phyloP scores from a whole-genome alignment of 2,113 vertebrate species.

The Pteruthius melanotis region DNA sequence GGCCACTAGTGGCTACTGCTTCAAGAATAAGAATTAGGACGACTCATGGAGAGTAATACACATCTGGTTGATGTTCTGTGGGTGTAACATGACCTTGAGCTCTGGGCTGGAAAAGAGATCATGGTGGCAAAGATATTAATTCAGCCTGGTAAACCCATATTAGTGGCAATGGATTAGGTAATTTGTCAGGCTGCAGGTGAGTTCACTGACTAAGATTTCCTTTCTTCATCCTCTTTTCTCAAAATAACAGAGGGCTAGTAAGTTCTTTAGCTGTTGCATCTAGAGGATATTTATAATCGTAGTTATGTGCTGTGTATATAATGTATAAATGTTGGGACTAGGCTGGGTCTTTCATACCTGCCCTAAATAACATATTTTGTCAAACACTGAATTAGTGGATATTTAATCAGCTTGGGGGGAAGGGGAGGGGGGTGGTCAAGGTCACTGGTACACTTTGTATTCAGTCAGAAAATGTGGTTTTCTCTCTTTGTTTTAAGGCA shows the following conservation, averaged over 20 bases:
- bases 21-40: conserved; percentile 45
- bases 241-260: conserved; percentile 3
- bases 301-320: conserved; percentile 10
- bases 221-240: not conserved
- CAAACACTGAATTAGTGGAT: conserved; percentile 32
- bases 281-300: conserved; percentile 55
- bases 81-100: conserved; percentile 54
- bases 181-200: conserved; percentile 32
- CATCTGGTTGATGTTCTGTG: conserved; percentile 27
- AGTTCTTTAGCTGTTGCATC: not conserved
- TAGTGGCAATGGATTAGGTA: conserved; percentile 24
- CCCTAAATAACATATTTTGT: conserved; percentile 9
- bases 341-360: conserved; percentile 14
- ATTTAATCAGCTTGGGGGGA: not conserved
- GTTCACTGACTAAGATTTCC: conserved; percentile 10
- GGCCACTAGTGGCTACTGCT: conserved; percentile 12
- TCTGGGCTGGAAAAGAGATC: not conserved
- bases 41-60: conserved; percentile 21
- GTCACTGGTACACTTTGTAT: not conserved
- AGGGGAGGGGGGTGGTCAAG: no score
- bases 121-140: conserved; percentile 55
- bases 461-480: not conserved
- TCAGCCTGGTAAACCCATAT: not conserved
- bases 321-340: conserved; percentile 24
- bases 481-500: not conserved